A percentile compares a stretch with the other conserved stretches of the same genome.
These are phyloP conservation scores for Bembecia ichneumoniformis DNA, from an alignment of 2,888 invertebrate species.

Conservation along the genomic window DNA sequence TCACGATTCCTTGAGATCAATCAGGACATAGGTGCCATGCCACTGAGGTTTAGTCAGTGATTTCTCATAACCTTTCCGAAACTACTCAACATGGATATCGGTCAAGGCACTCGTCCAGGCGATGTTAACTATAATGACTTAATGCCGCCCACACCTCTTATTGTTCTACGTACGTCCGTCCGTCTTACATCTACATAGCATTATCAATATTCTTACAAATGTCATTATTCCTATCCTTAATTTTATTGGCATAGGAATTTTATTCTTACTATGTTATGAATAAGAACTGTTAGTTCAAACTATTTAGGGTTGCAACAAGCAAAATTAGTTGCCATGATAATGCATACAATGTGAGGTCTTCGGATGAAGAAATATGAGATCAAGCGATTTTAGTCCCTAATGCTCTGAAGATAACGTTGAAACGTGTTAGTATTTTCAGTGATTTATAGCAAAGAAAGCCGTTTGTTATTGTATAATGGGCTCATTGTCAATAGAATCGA, in stretches of 20 bases:
- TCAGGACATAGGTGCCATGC: not conserved
- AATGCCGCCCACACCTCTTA: slow-evolving; percentile 62
- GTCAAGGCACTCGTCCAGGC: slow-evolving; percentile 61
- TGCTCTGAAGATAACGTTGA: rapidly evolving
- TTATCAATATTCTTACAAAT: slow-evolving; percentile 44
- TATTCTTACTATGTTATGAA: not conserved
- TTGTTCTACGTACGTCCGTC: slow-evolving; percentile 62
- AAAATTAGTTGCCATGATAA: not conserved
- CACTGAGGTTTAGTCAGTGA: slow-evolving; percentile 6
- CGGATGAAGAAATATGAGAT: not conserved
- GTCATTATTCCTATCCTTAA: slow-evolving; percentile 5
- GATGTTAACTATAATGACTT: slow-evolving; percentile 52
- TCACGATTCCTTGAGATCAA: not conserved
- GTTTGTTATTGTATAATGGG: slow-evolving; percentile 39
- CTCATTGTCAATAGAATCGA: slow-evolving; percentile 62
- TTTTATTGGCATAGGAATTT: not conserved
- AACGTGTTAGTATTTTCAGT: not conserved
- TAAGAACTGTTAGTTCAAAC: not conserved
- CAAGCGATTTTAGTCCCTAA: slow-evolving; percentile 15
- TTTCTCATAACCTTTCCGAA: slow-evolving; percentile 22
- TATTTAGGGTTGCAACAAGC: slow-evolving; percentile 4
- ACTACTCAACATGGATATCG: slow-evolving; percentile 51
- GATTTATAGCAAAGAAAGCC: not conserved
- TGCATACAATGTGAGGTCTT: not conserved
- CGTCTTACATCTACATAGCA: slow-evolving; percentile 53